phyloP scores from a whole-genome alignment of 2,797 vertebrate genomes.

The Threskiornis aethiopicus region DNA sequence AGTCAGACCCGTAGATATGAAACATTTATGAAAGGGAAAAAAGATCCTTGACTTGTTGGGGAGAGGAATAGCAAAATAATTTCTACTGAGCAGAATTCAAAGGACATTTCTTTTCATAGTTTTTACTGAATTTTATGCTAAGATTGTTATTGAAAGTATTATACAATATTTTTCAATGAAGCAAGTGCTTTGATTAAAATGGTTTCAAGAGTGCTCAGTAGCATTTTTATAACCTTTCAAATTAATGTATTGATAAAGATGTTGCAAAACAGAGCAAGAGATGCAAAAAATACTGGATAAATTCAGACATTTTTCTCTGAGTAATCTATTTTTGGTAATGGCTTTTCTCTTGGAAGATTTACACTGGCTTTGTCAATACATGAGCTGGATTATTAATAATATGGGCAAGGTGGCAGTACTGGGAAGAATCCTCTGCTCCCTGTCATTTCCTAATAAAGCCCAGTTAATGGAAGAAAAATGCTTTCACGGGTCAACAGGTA shows the following conservation, averaged over 20 bases:
- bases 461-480: constrained; percentile 2
- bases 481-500: constrained; percentile 21
- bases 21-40: not conserved
- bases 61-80: not conserved
- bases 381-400: not conserved
- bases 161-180: not conserved
- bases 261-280: not conserved
- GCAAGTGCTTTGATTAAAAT: not conserved
- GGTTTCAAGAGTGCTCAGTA: not conserved
- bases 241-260: not conserved
- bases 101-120: not conserved
- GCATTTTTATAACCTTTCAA: not conserved
- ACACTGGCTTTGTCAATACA: not conserved
- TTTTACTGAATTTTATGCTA: not conserved
- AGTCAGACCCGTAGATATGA: not conserved
- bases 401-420: not conserved
- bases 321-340: not conserved
- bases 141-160: not conserved
- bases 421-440: not conserved
- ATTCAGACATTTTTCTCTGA: not conserved
- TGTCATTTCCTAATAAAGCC: constrained; percentile 14
- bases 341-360: not conserved
- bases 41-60: not conserved
- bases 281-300: not conserved
- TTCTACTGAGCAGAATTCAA: not conserved